Conservation (phyloP, 2,888 invertebrate genomes). For the Dioctria linearis region DNA sequence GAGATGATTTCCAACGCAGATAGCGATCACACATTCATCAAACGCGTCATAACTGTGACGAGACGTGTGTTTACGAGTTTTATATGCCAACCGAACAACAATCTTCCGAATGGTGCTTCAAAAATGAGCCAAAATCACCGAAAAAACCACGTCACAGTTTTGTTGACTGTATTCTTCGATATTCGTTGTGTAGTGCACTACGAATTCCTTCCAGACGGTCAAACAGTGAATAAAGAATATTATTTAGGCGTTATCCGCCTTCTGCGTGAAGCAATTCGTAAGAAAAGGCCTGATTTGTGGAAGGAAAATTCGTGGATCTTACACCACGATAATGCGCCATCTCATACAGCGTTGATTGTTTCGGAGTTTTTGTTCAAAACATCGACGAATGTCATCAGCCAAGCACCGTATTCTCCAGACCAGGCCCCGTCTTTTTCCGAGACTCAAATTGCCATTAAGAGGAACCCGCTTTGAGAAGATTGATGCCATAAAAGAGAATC, state of each 20-base stretch:
- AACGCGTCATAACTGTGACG: too few relatives aligned
- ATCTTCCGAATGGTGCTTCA: too few relatives aligned
- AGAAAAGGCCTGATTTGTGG: slow-evolving; percentile 60
- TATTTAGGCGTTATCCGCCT: slow-evolving; percentile 3
- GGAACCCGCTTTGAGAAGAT: too few relatives aligned
- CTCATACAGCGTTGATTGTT: slow-evolving; percentile 59
- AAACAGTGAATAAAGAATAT: neutral
- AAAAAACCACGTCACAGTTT: neutral
- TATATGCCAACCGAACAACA: too few relatives aligned
- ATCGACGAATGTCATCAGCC: neutral
- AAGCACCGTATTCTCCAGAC: slow-evolving; percentile 4
- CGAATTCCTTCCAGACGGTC: neutral
- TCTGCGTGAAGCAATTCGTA: slow-evolving; percentile 54
- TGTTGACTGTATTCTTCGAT: neutral
- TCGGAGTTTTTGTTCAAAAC: slow-evolving; percentile 50
- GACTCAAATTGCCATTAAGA: too few relatives aligned
- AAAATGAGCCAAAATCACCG: too few relatives aligned
- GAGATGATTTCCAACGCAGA: too few relatives aligned
- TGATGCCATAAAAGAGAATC: too few relatives aligned
- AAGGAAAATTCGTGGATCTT: slow-evolving; percentile 61
- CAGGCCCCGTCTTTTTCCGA: neutral
- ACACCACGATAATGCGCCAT: slow-evolving; percentile 62
- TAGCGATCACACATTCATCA: too few relatives aligned
- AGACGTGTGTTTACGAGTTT: too few relatives aligned
- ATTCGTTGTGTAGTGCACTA: too few relatives aligned